Base-by-base conservation (phyloP, 2,797 vertebrate species). In the Acipenser transmontanus region DNA sequence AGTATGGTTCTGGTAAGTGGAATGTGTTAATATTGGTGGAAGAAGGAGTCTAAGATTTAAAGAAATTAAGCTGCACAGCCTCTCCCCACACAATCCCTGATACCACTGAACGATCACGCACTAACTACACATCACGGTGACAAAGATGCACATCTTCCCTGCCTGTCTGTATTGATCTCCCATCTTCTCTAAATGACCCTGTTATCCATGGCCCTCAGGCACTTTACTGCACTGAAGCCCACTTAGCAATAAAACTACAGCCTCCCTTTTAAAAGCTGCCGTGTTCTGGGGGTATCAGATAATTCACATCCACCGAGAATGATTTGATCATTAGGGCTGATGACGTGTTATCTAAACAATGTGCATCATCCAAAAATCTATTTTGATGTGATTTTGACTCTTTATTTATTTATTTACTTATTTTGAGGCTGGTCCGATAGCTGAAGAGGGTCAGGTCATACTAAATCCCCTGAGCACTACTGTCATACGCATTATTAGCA, bases 181-280 rank as follows among this genome's bases (percentile, higher is more conserved):
- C 78, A 87, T 92, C 91, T 89, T 87, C 84, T 91, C 89, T 87
- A 90, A 93, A 90, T 86, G 89, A 90, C 88, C 71, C 1, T 83
- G 90, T 89, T 86, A 90, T 88, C 92, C 90, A 90, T 61, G 87
- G 82, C 89, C 91, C 89, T 86, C 81, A 78, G 89, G 88, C 91
- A 92, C 90, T 91, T 93, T 88, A 90, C 89, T 84, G 87, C 77
- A 84, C 87, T 83, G 85, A 83, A 84, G 88, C 87, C 81, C 89
- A 91, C 89, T 92, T 92, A 92, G 87, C 89, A 86, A 88, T 90
- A 89, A 91, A 91, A 87, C 84, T 79, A 83, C 71, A 79, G 73
- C 71, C 68, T 80, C 73, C 78, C 73, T 69, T 75, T 74, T 76
- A 48, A 65, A 57, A 75, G 78, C 71, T 34, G 81, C 75, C 82